These are phyloP conservation scores for Uria aalge DNA, from an alignment of 2,113 vertebrate species.

Conservation along the genomic window DNA sequence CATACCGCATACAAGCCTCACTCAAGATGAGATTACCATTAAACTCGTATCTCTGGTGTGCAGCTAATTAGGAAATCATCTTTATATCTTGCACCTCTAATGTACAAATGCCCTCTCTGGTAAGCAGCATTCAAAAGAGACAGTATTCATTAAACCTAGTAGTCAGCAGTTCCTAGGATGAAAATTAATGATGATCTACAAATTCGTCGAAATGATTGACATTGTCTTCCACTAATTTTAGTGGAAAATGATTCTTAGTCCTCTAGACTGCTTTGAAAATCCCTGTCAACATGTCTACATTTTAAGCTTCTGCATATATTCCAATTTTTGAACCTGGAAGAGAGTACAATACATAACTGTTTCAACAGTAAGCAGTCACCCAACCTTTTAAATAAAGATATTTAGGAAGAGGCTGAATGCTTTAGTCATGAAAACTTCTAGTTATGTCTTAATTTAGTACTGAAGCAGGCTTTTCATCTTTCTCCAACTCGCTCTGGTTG, in stretches of 20 bases:
- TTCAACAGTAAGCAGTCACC: neutral
- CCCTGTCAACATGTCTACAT: neutral
- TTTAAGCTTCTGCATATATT: neutral
- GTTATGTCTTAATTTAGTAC: neutral
- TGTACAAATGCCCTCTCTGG: neutral
- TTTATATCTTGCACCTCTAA: neutral
- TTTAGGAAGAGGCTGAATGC: neutral
- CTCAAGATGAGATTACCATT: neutral
- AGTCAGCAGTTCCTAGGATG: neutral
- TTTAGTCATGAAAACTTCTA: neutral
- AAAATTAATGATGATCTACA: neutral
- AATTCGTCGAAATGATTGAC: neutral
- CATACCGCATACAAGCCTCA: neutral
- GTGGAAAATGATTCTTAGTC: neutral
- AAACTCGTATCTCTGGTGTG: neutral
- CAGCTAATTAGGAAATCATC: neutral
- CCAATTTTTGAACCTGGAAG: neutral
- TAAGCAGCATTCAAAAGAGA: neutral
- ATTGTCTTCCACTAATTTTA: neutral
- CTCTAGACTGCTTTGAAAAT: conserved; percentile 9
- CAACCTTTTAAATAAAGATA: neutral
- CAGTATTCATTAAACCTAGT: neutral
- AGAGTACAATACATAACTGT: neutral
- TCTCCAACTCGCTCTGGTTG: neutral
- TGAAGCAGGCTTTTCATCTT: neutral